Evolutionary conservation across 2,888 invertebrate species (phyloP).

Genomic region (Uropetala carovei): DNA sequence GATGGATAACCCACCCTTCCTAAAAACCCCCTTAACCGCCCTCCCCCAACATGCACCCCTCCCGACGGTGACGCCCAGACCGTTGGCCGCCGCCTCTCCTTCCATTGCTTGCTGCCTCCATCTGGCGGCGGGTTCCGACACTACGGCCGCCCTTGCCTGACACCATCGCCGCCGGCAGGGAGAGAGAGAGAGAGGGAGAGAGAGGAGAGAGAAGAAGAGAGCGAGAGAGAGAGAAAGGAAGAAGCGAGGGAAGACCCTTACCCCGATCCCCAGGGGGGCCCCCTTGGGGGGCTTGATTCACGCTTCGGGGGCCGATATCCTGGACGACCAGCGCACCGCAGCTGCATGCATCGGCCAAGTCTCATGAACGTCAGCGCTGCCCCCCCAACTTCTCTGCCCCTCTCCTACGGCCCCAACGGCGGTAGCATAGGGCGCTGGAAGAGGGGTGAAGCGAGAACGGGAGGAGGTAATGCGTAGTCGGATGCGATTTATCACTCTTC

Average conservation of each 20-base stretch:
- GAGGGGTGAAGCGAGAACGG: no score
- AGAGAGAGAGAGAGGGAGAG: not conserved
- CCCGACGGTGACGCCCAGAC: not conserved
- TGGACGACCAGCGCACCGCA: not conserved
- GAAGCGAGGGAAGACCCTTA: not conserved
- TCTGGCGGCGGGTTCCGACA: not conserved
- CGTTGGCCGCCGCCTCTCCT: not conserved
- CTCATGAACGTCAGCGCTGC: not conserved
- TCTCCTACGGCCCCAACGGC: no score
- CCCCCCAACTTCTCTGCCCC: not conserved
- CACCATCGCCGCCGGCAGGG: not conserved
- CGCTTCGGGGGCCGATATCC: slow-evolving; percentile 32
- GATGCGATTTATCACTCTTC: not conserved
- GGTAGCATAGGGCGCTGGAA: no score
- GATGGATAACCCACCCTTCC: slow-evolving; percentile 12
- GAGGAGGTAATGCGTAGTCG: not conserved
- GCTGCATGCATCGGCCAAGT: slow-evolving; percentile 23
- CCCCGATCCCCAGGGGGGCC: not conserved
- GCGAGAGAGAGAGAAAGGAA: not conserved
- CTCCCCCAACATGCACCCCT: not conserved
- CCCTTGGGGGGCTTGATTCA: slow-evolving; percentile 5
- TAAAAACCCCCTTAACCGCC: not conserved
- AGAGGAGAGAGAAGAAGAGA: not conserved
- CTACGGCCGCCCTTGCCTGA: not conserved
- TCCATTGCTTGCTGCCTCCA: not conserved